These are phyloP conservation scores for Megaustenia siamemsis DNA, from an alignment of 2,888 invertebrate species.

Conservation along the genomic window DNA sequence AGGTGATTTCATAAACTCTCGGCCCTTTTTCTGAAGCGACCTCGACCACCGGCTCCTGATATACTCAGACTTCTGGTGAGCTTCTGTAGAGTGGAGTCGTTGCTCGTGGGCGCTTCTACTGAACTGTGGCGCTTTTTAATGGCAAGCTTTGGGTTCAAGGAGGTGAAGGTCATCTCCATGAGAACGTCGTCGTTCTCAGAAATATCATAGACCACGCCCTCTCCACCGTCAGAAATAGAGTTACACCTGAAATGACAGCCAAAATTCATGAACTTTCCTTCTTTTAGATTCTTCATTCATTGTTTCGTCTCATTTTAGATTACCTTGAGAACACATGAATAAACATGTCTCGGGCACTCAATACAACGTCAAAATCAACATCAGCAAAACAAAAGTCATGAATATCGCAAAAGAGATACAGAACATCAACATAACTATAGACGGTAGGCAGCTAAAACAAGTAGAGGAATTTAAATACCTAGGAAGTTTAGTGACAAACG, in stretches of 20 bases:
- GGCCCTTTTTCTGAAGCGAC: neutral
- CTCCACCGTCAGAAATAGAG: slow-evolving; percentile 67
- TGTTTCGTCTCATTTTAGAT: no score
- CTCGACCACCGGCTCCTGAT: slow-evolving; percentile 5
- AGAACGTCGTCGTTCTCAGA: slow-evolving; percentile 61
- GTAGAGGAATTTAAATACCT: no score
- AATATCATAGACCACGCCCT: slow-evolving; percentile 61
- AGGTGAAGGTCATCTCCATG: slow-evolving; percentile 43
- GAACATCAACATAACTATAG: no score
- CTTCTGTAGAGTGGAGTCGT: slow-evolving; percentile 56
- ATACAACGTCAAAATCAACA: no score
- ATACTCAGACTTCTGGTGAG: slow-evolving; percentile 45
- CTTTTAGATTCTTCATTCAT: no score
- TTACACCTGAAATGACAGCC: slow-evolving; percentile 58
- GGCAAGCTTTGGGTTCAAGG: slow-evolving; percentile 47
- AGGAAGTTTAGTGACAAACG: no score
- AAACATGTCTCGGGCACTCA: no score
- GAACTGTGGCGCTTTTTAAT: slow-evolving; percentile 54
- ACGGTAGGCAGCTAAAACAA: no score
- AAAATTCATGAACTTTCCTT: no score
- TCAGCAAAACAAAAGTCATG: no score
- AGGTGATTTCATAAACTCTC: neutral
- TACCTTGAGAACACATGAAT: no score
- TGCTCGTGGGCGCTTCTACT: slow-evolving; percentile 32
- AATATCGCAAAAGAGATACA: no score